phyloP scores from a whole-genome alignment of 2,113 vertebrate species.

The zebrafish (Danio rerio) region GRCz12tu NC_133195.1:40064001-40064500 shows the following conservation, averaged over 20 bases:
- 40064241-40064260: slow-evolving; percentile 70
- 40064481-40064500: slow-evolving; percentile 58
- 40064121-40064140: slow-evolving; percentile 62
- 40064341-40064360: slow-evolving; percentile 44
- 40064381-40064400: not conserved
- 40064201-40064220: slow-evolving; percentile 63
- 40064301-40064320: slow-evolving; percentile 62
- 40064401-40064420: slow-evolving; percentile 59
- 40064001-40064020: slow-evolving; percentile 62
- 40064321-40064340: slow-evolving; percentile 23
- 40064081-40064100: slow-evolving; percentile 45
- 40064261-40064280: slow-evolving; percentile 36
- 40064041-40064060: slow-evolving; percentile 17
- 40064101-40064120: slow-evolving; percentile 68
- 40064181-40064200: slow-evolving; percentile 27
- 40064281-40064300: slow-evolving; percentile 40
- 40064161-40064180: slow-evolving; percentile 36
- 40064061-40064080: slow-evolving; percentile 71
- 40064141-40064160: slow-evolving; percentile 34
- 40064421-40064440: slow-evolving; percentile 53
- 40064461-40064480: slow-evolving; percentile 70
- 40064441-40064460: slow-evolving; percentile 58
- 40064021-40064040: not conserved
- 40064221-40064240: slow-evolving; percentile 66
- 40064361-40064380: slow-evolving; percentile 18